phyloP scores from a whole-genome alignment of 1,140 invertebrate species.

The Steinernema feltiae region DNA sequence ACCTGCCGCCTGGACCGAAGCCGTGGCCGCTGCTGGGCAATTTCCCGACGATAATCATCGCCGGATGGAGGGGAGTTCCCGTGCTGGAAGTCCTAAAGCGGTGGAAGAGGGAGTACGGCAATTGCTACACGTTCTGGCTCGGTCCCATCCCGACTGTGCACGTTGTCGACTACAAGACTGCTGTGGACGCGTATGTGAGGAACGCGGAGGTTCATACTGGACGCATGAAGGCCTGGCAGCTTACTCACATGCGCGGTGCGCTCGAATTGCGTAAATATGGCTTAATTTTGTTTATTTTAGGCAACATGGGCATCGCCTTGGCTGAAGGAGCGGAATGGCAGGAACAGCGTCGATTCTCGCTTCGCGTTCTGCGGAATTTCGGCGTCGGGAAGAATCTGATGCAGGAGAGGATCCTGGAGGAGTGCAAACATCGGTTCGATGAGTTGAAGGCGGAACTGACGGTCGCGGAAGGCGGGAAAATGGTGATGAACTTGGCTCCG shows the following conservation, averaged over 20 bases:
- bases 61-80: background rate
- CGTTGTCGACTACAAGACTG: background rate
- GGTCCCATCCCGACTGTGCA: constrained; percentile 14
- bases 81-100: background rate
- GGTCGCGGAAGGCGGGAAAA: too few relatives aligned
- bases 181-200: constrained; percentile 13
- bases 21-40: background rate
- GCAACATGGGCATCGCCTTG: background rate
- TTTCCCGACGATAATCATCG: background rate
- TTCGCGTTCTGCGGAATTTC: constrained; percentile 19
- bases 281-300: background rate
- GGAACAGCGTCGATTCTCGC: constrained; percentile 23
- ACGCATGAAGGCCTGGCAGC: background rate
- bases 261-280: background rate
- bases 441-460: background rate
- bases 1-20: background rate
- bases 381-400: constrained; percentile 28
- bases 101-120: constrained; percentile 15
- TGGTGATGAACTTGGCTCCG: background rate
- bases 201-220: constrained; percentile 3
- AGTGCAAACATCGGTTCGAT: background rate
- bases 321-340: constrained; percentile 23
- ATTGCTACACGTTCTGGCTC: constrained; percentile 18
- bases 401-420: constrained; percentile 20
- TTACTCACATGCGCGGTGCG: background rate